Percentiles rank a stretch among this genome's conserved stretches.
phyloP scores from a whole-genome alignment of 2,113 vertebrate species.

The Pan troglodytes region NHGRI_mPanTro3-v2.1_pri NC_072403.2:88496001-88496500 shows the following conservation, averaged over 20 bases:
- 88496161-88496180: not conserved
- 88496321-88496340: not conserved
- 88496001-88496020: not conserved
- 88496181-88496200: not conserved
- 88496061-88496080: not conserved
- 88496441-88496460: not conserved
- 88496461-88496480: not conserved
- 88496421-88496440: not conserved
- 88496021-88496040: not conserved
- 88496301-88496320: not conserved
- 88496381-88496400: not conserved
- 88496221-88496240: not conserved
- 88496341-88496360: not conserved
- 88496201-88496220: not conserved
- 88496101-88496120: not conserved
- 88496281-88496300: not conserved
- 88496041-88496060: not conserved
- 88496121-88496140: not conserved
- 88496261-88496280: not conserved
- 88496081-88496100: not conserved
- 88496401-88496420: not conserved
- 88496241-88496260: not conserved
- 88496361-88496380: not conserved
- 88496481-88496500: not conserved
- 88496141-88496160: not conserved